Conservation (phyloP, 1,140 invertebrate species). For the Leucophenga varia region DNA sequence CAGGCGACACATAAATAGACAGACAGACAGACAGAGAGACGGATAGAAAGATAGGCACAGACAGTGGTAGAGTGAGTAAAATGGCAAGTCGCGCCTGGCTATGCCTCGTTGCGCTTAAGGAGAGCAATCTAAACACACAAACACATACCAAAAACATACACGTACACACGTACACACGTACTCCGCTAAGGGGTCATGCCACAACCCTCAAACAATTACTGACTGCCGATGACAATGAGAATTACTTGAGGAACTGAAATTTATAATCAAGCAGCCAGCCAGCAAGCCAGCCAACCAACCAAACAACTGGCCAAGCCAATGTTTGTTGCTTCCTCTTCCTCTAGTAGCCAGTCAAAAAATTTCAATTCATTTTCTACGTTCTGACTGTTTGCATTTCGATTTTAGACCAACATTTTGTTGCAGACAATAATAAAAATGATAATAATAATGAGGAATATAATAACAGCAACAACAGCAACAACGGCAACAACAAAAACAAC, state of each 20-base stretch:
- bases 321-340: not conserved
- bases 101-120: not conserved
- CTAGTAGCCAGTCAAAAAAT: not conserved
- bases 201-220: too few relatives aligned
- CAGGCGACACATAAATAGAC: conserved; percentile 5
- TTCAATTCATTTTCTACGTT: not conserved
- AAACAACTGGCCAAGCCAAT: conserved; percentile 1
- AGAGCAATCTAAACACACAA: not conserved
- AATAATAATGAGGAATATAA: not conserved
- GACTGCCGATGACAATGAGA: conserved; percentile 20
- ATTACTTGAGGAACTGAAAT: conserved; percentile 1
- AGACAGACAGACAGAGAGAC: conserved; percentile 11
- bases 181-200: not conserved
- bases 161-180: not conserved
- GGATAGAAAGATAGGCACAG: not conserved
- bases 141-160: not conserved
- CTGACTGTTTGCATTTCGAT: not conserved
- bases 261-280: conserved; percentile 13
- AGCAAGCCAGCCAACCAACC: conserved; percentile 5
- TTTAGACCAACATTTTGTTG: conserved; percentile 1
- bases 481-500: too few relatives aligned
- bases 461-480: not conserved
- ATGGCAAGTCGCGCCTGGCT: too few relatives aligned
- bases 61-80: too few relatives aligned
- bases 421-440: too few relatives aligned